Base-by-base conservation (phyloP, 1,140 invertebrate genomes). In the Eciton burchellii region DNA sequence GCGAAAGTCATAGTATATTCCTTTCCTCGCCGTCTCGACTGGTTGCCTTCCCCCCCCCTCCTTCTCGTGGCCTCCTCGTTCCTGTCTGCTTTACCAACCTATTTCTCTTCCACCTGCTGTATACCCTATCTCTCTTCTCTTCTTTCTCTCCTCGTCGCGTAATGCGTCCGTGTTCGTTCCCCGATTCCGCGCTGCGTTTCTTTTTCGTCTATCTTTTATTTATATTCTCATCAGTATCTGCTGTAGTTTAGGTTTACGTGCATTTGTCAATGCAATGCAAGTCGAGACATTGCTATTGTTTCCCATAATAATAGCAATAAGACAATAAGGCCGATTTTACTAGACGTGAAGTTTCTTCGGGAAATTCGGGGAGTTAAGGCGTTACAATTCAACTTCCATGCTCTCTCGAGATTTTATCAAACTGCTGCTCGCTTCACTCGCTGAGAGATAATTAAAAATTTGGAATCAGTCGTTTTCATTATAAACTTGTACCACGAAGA, bases 1-100 rank as follows among this genome's bases (percentile, higher is more conserved):
- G 91, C 91, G 91, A 92, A 93, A 93, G 91, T 93, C 87, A 49
- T 43, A 85, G 85, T 83, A 19, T 26, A 81, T 72, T 90, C 88
- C 79, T 86, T 91, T 89, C 88, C 88, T 90, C 73, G 72, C 52
- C 86, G 89, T 91, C 89, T 90, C 88, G 88, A 82, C 84, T 83
- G 35, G 11, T 41, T 56, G 54, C 63, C 54, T 71, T 35, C 60
- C 24, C 35, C 16, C 21, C 65, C 70, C 68, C n/a, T n/a, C n/a
- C n/a, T n/a, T n/a, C n/a, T n/a, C n/a, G n/a, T n/a, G n/a, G n/a
- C n/a, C n/a, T n/a, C 72, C 54, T 26, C 26, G 24, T 56, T 41
- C 3, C 16, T 71, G 43, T 56, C 19, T n/a, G 29, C 62, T 54
- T 54, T 19, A n/a, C 29, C 26, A 62, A 54, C 71, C 70, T 52